phyloP scores from a whole-genome alignment of 2,797 vertebrate species.

The Erpetoichthys calabaricus region DNA sequence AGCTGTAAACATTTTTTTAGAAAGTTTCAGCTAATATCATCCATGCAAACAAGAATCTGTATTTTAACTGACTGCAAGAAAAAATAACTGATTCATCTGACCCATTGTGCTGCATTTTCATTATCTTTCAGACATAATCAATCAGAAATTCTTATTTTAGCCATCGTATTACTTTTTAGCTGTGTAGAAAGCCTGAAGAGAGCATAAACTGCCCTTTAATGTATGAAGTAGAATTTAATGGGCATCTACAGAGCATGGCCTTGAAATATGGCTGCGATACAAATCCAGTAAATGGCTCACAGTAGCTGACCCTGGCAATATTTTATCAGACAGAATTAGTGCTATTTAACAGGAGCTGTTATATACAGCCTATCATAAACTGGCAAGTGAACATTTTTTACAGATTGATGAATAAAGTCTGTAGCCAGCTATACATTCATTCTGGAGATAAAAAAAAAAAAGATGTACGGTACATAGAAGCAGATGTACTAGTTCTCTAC shows the following conservation, averaged over 20 bases:
- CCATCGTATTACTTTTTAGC: slow-evolving; percentile 43
- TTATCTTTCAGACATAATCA: slow-evolving; percentile 32
- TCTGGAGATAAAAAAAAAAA: no score
- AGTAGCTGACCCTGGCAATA: slow-evolving; percentile 24
- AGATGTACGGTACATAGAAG: no score
- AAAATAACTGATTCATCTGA: slow-evolving; percentile 29
- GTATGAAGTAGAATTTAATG: slow-evolving; percentile 46
- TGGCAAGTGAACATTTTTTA: slow-evolving; percentile 14
- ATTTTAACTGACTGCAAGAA: no score
- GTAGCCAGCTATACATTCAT: slow-evolving; percentile 14
- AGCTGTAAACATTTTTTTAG: no score
- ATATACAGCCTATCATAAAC: slow-evolving; percentile 31
- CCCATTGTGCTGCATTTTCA: slow-evolving; percentile 22
- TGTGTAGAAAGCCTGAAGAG: slow-evolving; percentile 45
- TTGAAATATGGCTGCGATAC: slow-evolving; percentile 48
- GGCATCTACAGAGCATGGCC: slow-evolving; percentile 32
- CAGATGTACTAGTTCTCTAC: no score
- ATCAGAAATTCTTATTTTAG: slow-evolving; percentile 47
- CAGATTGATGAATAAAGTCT: slow-evolving; percentile 27
- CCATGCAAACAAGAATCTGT: no score
- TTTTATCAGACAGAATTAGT: slow-evolving; percentile 49
- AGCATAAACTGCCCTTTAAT: slow-evolving; percentile 50
- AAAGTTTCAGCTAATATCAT: no score
- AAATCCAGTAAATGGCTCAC: slow-evolving; percentile 40
- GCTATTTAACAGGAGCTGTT: slow-evolving; percentile 40